Evolutionary conservation across 2,113 vertebrate genomes (phyloP).

Genomic region (Illadopsis cleaveri): DNA sequence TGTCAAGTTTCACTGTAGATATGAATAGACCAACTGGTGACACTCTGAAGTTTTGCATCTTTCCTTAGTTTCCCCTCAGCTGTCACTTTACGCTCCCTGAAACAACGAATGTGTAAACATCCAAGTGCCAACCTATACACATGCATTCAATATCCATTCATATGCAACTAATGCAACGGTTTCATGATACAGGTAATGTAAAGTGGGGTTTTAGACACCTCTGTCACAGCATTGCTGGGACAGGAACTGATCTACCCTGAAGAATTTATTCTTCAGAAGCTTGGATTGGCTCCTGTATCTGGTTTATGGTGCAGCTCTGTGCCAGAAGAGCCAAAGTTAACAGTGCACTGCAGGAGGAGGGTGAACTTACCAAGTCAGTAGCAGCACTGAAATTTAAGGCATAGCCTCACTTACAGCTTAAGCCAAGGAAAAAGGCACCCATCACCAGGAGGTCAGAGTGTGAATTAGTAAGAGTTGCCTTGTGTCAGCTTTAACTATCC

Average conservation of each 20-base stretch:
- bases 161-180: background rate
- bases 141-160: background rate
- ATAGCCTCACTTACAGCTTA: background rate
- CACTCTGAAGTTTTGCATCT: background rate
- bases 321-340: background rate
- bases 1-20: background rate
- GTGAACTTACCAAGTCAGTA: background rate
- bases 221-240: background rate
- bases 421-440: background rate
- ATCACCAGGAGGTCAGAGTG: background rate
- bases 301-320: background rate
- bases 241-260: background rate
- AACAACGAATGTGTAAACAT: rapidly evolving
- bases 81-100: background rate
- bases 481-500: background rate
- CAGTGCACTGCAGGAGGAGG: background rate
- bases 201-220: background rate
- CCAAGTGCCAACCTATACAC: background rate
- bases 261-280: background rate
- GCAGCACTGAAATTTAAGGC: background rate
- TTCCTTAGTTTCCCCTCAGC: background rate
- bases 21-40: background rate
- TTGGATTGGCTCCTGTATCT: background rate
- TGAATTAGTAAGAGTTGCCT: background rate
- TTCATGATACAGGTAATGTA: background rate